These are phyloP conservation scores for Nothobranchius furzeri DNA, from an alignment of 2,113 vertebrate genomes.

Conservation along the genomic window DNA sequence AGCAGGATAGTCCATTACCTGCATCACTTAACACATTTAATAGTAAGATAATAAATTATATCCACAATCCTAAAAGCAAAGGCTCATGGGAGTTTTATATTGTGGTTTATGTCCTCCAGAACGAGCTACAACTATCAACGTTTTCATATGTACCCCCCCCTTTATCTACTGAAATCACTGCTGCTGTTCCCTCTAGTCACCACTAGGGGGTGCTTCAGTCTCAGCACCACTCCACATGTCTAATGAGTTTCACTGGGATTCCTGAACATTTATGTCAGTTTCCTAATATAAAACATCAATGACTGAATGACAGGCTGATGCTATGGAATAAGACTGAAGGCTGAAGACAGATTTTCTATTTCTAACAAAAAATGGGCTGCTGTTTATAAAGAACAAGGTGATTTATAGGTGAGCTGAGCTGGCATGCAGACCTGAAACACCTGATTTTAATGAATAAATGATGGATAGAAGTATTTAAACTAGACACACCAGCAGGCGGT, in stretches of 20 bases:
- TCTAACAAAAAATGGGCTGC: constrained; percentile 15
- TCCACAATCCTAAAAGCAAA: too few relatives aligned
- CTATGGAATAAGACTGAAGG: constrained; percentile 11
- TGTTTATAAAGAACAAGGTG: constrained; percentile 21
- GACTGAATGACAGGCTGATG: constrained; percentile 18
- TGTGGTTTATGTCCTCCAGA: too few relatives aligned
- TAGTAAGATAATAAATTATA: too few relatives aligned
- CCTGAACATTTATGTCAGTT: constrained; percentile 1
- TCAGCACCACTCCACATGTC: neutral
- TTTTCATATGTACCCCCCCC: too few relatives aligned
- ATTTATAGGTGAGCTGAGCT: neutral
- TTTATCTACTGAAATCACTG: too few relatives aligned
- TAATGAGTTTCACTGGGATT: constrained; percentile 17
- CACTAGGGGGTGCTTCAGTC: too few relatives aligned
- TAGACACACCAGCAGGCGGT: neutral
- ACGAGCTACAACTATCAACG: too few relatives aligned
- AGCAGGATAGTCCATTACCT: too few relatives aligned
- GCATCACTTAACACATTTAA: too few relatives aligned
- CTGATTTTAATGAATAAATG: constrained; percentile 37
- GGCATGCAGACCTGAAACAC: neutral
- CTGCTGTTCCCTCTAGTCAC: too few relatives aligned
- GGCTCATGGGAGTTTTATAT: too few relatives aligned
- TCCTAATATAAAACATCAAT: constrained; percentile 19
- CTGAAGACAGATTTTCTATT: constrained; percentile 48
- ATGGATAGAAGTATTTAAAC: constrained; percentile 34